These are phyloP conservation scores for Parauchenoglanis punctatus DNA, from an alignment of 2,797 vertebrate genomes.

Conservation along the genomic window DNA sequence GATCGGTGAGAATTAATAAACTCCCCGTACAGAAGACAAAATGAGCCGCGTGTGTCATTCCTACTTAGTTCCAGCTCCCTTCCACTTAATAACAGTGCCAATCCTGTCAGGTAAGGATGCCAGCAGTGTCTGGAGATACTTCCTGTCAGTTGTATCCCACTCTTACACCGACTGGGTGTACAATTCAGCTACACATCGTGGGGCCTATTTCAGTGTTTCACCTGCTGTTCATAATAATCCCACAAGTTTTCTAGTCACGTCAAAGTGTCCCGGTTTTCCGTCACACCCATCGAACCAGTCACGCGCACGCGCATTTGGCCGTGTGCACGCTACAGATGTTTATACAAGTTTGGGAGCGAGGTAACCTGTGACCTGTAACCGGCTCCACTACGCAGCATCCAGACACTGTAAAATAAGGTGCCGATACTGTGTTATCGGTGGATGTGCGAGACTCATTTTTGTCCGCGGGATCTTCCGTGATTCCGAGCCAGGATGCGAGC, in stretches of 20 bases:
- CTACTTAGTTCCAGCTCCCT: conserved; percentile 15
- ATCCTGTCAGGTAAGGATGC: conserved; percentile 4
- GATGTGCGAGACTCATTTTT: not conserved
- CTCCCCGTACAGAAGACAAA: not conserved
- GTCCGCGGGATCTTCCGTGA: not conserved
- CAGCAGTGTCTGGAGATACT: conserved; percentile 1
- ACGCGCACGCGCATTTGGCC: not conserved
- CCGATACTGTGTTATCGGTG: not conserved
- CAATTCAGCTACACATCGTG: not conserved
- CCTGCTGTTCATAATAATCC: conserved; percentile 9
- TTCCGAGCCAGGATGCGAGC: not conserved
- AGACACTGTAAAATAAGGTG: not conserved
- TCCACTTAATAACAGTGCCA: conserved; percentile 13
- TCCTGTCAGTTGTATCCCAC: conserved; percentile 18
- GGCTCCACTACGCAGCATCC: not conserved
- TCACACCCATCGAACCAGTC: not conserved
- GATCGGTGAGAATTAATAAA: conserved; percentile 3
- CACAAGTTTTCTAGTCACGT: not conserved
- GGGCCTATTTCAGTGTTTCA: not conserved
- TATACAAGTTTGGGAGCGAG: not conserved
- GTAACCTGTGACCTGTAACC: not conserved
- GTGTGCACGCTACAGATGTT: not conserved
- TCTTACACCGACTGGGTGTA: not conserved
- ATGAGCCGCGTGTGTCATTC: not conserved
- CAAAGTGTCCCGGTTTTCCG: not conserved